Evolutionary conservation across 1,140 invertebrate genomes (phyloP).

Genomic region (Ips typographus): DNA sequence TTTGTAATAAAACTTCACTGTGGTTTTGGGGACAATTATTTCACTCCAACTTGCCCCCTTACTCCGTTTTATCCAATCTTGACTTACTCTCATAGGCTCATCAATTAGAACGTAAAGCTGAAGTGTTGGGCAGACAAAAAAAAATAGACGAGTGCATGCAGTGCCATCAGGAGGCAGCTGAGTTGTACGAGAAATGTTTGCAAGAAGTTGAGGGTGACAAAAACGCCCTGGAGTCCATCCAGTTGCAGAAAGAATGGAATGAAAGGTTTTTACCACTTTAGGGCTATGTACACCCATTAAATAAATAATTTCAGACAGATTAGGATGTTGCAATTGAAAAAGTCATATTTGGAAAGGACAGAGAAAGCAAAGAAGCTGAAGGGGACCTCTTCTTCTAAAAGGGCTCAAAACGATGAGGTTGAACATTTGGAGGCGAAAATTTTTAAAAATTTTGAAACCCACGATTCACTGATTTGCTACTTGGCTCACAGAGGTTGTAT

Average conservation of each 20-base stretch:
- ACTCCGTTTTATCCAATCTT: not conserved
- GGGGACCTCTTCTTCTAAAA: slow-evolving; percentile 14
- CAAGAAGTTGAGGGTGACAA: slow-evolving; percentile 22
- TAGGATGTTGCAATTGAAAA: slow-evolving; percentile 37
- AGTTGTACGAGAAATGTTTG: slow-evolving; percentile 31
- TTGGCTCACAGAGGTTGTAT: slow-evolving; percentile 28
- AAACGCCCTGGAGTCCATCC: slow-evolving; percentile 35
- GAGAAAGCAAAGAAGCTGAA: slow-evolving; percentile 27
- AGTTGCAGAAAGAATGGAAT: slow-evolving; percentile 39
- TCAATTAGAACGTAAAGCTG: slow-evolving; percentile 38
- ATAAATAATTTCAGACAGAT: slow-evolving; percentile 34
- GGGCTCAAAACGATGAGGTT: slow-evolving; percentile 23
- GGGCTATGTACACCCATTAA: not conserved
- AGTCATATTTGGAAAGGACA: slow-evolving; percentile 36
- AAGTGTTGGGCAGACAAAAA: slow-evolving; percentile 35
- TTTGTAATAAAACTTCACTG: not conserved
- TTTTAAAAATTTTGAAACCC: slow-evolving; percentile 40
- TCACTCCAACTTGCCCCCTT: not conserved
- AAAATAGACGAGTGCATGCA: slow-evolving; percentile 42
- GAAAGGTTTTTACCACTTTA: slow-evolving; percentile 23
- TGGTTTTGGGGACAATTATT: not conserved
- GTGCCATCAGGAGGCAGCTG: slow-evolving; percentile 38
- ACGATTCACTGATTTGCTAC: slow-evolving; percentile 43
- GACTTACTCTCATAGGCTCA: slow-evolving; percentile 38
- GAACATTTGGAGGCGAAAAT: slow-evolving; percentile 39